Conservation (phyloP, 2,113 vertebrate genomes). For the Callopanchax toddi region DNA sequence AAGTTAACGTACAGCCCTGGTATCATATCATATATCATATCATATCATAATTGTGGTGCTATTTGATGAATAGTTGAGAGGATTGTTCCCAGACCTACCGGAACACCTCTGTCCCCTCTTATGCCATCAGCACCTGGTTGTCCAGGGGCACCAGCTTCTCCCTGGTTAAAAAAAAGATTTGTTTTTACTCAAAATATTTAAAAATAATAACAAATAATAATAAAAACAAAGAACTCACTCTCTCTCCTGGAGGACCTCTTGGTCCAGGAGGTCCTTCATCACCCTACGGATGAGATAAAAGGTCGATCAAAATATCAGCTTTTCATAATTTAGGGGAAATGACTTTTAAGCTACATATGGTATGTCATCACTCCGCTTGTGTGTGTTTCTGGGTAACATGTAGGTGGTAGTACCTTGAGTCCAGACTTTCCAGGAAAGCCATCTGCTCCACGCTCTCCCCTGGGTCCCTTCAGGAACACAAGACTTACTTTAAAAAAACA, state of each 20-base stretch:
- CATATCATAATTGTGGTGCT: neutral
- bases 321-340: conserved; percentile 32
- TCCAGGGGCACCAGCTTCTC: conserved; percentile 74
- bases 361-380: neutral
- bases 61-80: neutral
- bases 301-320: conserved; percentile 5
- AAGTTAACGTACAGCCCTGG: too few relatives aligned
- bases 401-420: conserved; percentile 69
- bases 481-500: conserved; percentile 19
- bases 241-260: conserved; percentile 78
- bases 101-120: conserved; percentile 75
- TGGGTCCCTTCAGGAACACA: conserved; percentile 73
- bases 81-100: conserved; percentile 52
- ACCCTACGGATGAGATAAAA: conserved; percentile 57
- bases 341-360: neutral
- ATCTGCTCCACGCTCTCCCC: conserved; percentile 79
- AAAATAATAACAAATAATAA: too few relatives aligned
- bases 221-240: conserved; percentile 64
- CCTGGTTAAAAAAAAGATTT: conserved; percentile 68
- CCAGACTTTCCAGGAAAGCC: conserved; percentile 82
- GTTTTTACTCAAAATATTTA: too few relatives aligned
- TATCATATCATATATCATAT: too few relatives aligned
- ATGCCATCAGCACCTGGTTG: conserved; percentile 66
- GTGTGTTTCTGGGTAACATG: conserved; percentile 5
- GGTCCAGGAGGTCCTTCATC: conserved; percentile 80